Evolutionary conservation across 2,113 vertebrate species (phyloP), one percentile per base, ranked within the genome.

Genomic region (Scatophagus argus): DNA sequence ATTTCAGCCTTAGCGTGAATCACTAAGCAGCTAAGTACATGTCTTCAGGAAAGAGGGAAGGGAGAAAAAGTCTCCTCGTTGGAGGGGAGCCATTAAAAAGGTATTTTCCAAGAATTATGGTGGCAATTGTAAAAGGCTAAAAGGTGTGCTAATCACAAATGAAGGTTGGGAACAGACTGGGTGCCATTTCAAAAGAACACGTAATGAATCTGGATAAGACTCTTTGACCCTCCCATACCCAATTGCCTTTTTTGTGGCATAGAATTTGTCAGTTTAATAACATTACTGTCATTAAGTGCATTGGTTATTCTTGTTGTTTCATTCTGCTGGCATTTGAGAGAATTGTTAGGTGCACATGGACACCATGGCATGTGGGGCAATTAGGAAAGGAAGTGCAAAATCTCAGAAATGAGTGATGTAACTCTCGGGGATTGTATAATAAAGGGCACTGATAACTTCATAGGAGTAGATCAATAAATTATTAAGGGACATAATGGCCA

Each of bases 131-230:
- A 69, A 83, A 91, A 87, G 88, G 89, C 86, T 86, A 87, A 90
- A 87, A 92, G 86, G 83, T 87, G 86, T 84, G 84, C 89, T 93
- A 92, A 94, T 93, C 89, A 87, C 88, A 85, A 81, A 92, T 91
- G 89, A 91, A 93, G 88, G 84, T 63, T 72, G 62, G 83, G 82
- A 87, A 92, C 88, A 88, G 90, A 86, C 89, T 81, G 68, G n/a
- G 72, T 94, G 92, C 82, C 92, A 94, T 93, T 93, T 92, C 54
- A 86, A 86, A 89, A 54, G 89, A 92, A 83, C 81, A 79, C 58
- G 82, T 93, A 92, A 93, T 91, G 85, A 93, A 92, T 93, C 82
- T 87, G 87, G 83, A 89, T 90, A 63, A 58, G 75, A 84, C 79
- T 86, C 85, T 89, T 82, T 89, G 83, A 91, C 86, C 91, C 75